A percentile compares a stretch with the other conserved stretches of the same genome.
Evolutionary conservation across 2,797 vertebrate species (phyloP).

Genomic region (Argya squamiceps): DNA sequence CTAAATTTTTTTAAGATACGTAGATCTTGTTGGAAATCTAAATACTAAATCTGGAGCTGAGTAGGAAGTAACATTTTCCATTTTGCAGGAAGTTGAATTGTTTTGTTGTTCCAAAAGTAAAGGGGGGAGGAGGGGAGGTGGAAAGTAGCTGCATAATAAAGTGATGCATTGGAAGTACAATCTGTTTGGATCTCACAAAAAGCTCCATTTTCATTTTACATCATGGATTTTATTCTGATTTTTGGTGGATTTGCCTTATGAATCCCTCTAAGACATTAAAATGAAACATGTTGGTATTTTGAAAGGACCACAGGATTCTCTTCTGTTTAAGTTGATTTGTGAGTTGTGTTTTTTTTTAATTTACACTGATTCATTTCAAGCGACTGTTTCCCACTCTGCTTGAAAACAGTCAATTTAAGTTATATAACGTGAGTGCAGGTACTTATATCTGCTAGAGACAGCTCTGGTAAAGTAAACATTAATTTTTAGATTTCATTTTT

Average conservation of each 20-base stretch:
- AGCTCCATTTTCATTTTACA: background rate
- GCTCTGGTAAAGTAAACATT: background rate
- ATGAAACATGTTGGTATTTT: background rate
- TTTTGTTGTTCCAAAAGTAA: conserved; percentile 41
- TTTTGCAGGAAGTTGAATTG: conserved; percentile 53
- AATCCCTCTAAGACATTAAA: background rate
- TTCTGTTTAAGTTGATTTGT: background rate
- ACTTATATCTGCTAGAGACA: background rate
- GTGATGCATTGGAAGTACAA: background rate
- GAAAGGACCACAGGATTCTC: background rate
- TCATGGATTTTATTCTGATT: background rate
- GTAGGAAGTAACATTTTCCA: conserved; percentile 40
- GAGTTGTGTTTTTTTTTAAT: background rate
- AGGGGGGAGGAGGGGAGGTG: background rate
- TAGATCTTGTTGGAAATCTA: background rate
- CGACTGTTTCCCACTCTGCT: background rate
- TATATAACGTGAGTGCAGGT: background rate
- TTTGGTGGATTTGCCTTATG: background rate
- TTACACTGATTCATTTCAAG: background rate
- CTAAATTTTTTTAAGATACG: background rate
- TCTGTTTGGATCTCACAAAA: conserved; percentile 17
- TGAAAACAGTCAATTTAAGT: background rate
- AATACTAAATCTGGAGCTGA: conserved; percentile 57
- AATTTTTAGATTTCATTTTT: background rate
- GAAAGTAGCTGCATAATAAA: conserved; percentile 21